phyloP scores from a whole-genome alignment of 2,797 vertebrate genomes.

The Schizopygopsis pylzovi region DNA sequence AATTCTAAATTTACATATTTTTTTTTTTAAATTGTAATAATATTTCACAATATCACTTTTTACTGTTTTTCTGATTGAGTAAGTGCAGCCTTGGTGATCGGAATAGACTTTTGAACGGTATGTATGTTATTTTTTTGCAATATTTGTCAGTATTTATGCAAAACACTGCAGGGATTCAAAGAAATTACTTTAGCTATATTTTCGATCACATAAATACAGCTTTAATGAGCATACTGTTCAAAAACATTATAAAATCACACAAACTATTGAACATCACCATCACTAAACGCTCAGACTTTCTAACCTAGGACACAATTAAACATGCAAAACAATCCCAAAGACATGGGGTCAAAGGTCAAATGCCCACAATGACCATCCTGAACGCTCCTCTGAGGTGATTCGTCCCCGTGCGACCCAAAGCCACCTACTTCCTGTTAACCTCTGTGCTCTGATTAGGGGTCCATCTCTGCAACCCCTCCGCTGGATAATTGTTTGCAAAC shows the following conservation, averaged over 20 bases:
- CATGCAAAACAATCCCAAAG: not conserved
- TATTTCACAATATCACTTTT: not conserved
- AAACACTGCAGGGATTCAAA: not conserved
- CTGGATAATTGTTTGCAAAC: slow-evolving; percentile 71
- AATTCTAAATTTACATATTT: not conserved
- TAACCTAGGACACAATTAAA: not conserved
- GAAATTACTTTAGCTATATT: not conserved
- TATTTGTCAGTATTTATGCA: not conserved
- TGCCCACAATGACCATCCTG: slow-evolving; percentile 76
- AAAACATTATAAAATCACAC: not conserved
- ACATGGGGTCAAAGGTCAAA: slow-evolving; percentile 77
- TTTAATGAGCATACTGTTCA: not conserved
- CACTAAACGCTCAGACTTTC: not conserved
- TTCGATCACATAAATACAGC: not conserved
- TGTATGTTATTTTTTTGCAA: not conserved
- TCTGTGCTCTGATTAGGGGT: slow-evolving; percentile 50
- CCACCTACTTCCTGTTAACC: slow-evolving; percentile 61
- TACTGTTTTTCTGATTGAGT: not conserved
- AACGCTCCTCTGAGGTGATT: slow-evolving; percentile 11
- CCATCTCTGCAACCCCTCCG: slow-evolving; percentile 56
- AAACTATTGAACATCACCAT: not conserved
- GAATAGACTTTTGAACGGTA: not conserved
- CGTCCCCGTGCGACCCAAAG: slow-evolving; percentile 34
- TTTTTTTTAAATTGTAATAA: not conserved
- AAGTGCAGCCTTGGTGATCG: not conserved